Conservation (phyloP, 2,113 vertebrate species). For the Lepidothrix coronata region DNA sequence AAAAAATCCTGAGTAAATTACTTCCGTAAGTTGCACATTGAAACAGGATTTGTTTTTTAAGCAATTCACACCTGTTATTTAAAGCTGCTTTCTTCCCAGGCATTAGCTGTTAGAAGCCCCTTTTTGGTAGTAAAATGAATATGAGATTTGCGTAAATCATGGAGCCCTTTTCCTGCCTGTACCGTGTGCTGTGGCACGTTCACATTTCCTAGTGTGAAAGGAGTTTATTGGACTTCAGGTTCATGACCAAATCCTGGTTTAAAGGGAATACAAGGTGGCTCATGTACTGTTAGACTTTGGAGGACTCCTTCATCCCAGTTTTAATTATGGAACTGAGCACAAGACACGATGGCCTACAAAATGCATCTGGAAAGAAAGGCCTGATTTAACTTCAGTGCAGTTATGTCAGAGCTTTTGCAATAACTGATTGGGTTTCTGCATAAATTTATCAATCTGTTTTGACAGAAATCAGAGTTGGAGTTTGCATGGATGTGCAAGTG, state of each 20-base stretch:
- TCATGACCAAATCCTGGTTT: background rate
- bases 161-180: background rate
- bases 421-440: background rate
- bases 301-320: constrained; percentile 33
- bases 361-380: background rate
- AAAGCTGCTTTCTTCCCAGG: background rate
- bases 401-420: background rate
- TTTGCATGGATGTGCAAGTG: background rate
- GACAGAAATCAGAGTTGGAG: background rate
- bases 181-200: background rate
- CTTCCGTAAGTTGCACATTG: rapidly evolving
- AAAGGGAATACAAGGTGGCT: background rate
- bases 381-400: background rate
- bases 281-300: background rate
- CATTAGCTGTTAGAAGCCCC: background rate
- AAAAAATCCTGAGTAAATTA: background rate
- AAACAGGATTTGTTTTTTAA: background rate
- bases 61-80: background rate
- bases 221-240: background rate
- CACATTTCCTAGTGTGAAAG: background rate
- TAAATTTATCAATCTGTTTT: background rate
- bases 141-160: background rate
- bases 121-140: background rate
- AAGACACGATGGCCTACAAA: background rate
- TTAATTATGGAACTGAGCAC: constrained; percentile 62